These are phyloP conservation scores for Drosophila santomea DNA, from an alignment of 1,140 invertebrate species.

Conservation along the genomic window DNA sequence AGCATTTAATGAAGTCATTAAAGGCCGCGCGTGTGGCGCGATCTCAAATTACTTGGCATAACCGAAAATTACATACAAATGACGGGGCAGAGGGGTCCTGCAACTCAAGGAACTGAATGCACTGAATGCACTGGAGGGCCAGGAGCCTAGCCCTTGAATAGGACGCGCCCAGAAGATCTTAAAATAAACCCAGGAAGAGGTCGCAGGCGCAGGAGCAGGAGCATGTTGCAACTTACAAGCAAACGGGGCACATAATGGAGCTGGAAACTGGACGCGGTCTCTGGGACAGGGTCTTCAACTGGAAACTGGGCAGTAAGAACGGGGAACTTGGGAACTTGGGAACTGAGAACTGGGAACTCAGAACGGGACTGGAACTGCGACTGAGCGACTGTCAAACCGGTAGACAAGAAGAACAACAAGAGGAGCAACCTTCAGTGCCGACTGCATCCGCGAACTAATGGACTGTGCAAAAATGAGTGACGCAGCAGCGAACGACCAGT, in stretches of 20 bases:
- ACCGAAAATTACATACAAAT: slow-evolving; percentile 76
- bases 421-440: slow-evolving; percentile 68
- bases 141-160: slow-evolving; percentile 38
- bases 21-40: slow-evolving; percentile 83
- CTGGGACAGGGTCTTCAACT: slow-evolving; percentile 12
- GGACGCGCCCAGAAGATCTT: slow-evolving; percentile 66
- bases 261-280: slow-evolving; percentile 36
- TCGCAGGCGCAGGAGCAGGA: slow-evolving; percentile 23
- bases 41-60: slow-evolving; percentile 83
- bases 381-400: slow-evolving; percentile 78
- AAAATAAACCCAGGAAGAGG: slow-evolving; percentile 60
- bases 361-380: slow-evolving; percentile 31
- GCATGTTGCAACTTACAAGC: slow-evolving; percentile 26
- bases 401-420: slow-evolving; percentile 48
- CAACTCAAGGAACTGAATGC: background rate
- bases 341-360: slow-evolving; percentile 14
- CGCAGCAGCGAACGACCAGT: slow-evolving; percentile 62
- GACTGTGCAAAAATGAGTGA: slow-evolving; percentile 81
- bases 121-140: too few relatives aligned
- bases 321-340: background rate
- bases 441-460: slow-evolving; percentile 80
- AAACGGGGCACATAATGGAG: slow-evolving; percentile 63
- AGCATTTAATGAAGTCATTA: slow-evolving; percentile 83
- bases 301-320: background rate
- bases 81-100: slow-evolving; percentile 21